phyloP scores from a whole-genome alignment of 2,797 vertebrate genomes.

The Typhlichthys eigenmanni region DNA sequence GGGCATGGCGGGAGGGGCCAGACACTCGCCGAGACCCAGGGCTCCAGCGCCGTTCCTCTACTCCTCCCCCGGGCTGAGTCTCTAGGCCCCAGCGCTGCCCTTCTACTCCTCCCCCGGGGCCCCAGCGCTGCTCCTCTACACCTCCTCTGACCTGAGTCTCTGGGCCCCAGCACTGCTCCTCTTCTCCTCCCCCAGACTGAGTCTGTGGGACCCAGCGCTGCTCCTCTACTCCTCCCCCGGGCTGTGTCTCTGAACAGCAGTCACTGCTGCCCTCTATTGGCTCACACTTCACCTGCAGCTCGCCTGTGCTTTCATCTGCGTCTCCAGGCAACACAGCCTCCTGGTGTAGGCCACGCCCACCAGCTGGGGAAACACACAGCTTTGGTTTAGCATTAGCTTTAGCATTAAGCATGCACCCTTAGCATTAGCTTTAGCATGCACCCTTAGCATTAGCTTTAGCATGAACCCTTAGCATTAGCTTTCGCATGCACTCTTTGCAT shows the following conservation, averaged over 20 bases:
- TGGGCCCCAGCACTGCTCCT: background rate
- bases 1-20: background rate
- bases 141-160: slow-evolving; percentile 4
- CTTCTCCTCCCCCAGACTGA: slow-evolving; percentile 11
- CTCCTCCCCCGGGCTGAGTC: slow-evolving; percentile 3
- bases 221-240: slow-evolving; percentile 3
- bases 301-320: background rate
- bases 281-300: slow-evolving; percentile 59
- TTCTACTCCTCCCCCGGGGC: slow-evolving; percentile 4
- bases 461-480: no score
- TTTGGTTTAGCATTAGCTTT: no score
- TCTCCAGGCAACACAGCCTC: no score
- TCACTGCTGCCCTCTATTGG: slow-evolving; percentile 22
- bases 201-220: no score
- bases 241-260: background rate
- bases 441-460: no score
- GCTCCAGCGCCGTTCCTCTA: slow-evolving; percentile 31
- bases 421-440: no score
- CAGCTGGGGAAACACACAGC: no score
- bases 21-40: background rate
- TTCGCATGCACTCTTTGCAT: no score
- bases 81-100: background rate
- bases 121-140: background rate
- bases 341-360: no score
- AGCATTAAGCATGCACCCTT: no score